Evolutionary conservation across 2,888 invertebrate genomes (phyloP), one percentile per base, ranked within the genome.

Genomic region (Rotaria macrura): DNA sequence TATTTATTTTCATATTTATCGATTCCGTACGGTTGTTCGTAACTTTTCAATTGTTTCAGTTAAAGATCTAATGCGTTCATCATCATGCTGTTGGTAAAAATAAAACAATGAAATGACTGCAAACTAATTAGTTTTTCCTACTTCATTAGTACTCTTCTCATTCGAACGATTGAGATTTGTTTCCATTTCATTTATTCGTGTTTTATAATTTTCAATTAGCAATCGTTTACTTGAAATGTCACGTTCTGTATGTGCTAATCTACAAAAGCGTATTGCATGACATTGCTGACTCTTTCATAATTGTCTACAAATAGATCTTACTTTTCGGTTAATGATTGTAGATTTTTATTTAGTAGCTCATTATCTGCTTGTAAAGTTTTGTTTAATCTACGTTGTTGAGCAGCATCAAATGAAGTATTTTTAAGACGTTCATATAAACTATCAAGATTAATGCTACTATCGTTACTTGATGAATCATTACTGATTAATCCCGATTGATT

Each of bases 371-470:
- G 79, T 43, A 79, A 79, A 20, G n/a, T 79, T 43, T 79, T 79
- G n/a, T 79, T 79, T 43, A 79, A n/a, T 79, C 43, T 79, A 25
- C 79, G 79, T n/a, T 79, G 79, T 79, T 79, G 40, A 43, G 79
- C 12, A 17, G 79, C 79, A 79, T 79, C 79, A n/a, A 25, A 79
- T 40, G 79, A 79, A 79, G 40, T 79, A 79, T 79, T 79, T n/a
- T 43, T 25, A n/a, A 79, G 43, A n/a, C 79, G 79, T 79, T 40
- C 43, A 43, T 79, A 12, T 43, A 79, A 79, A 79, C 43, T 79
- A n/a, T 79, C 79, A 20, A 43, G 1, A 65, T 65, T 34, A 29
- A 29, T 14, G 14, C 2, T n/a, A 79, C n/a, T 79, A 34, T 34
- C 65, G n/a, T 1, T 79, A 79, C n/a, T 43, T 23, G 6, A 7